phyloP scores from a whole-genome alignment of 2,113 vertebrate genomes.

The Daphoenositta chrysoptera region DNA sequence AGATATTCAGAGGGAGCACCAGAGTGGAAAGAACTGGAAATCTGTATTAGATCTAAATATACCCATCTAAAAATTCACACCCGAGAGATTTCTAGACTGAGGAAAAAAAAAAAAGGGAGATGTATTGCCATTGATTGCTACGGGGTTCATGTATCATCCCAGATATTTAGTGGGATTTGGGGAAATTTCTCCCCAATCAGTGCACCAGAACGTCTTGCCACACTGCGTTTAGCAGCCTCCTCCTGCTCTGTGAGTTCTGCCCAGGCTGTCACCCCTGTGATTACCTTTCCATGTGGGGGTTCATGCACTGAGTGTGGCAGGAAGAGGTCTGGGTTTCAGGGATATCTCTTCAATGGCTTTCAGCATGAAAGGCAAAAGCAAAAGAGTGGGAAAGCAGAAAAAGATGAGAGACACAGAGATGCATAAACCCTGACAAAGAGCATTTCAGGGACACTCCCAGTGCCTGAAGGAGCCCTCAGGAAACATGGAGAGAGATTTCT shows the following conservation, averaged over 20 bases:
- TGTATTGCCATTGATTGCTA: background rate
- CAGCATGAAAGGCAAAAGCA: background rate
- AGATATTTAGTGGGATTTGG: background rate
- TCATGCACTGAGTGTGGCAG: background rate
- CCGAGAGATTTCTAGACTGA: background rate
- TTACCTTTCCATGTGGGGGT: fast-evolving
- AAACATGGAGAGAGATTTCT: background rate
- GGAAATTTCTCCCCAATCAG: background rate
- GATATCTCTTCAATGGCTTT: background rate
- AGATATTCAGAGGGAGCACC: background rate
- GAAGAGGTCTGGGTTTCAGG: background rate
- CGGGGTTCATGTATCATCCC: background rate
- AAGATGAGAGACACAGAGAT: background rate
- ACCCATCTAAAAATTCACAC: background rate
- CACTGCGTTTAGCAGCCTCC: background rate
- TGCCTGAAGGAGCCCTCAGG: background rate
- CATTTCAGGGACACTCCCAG: background rate
- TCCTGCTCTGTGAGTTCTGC: background rate
- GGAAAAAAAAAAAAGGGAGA: background rate
- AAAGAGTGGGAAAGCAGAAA: background rate
- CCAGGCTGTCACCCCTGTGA: background rate
- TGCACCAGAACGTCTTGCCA: background rate
- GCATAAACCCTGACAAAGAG: background rate
- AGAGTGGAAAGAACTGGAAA: background rate
- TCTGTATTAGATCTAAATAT: background rate